These are phyloP conservation scores for Ephialtes manifestator DNA, from an alignment of 2,888 invertebrate species.

Conservation along the genomic window DNA sequence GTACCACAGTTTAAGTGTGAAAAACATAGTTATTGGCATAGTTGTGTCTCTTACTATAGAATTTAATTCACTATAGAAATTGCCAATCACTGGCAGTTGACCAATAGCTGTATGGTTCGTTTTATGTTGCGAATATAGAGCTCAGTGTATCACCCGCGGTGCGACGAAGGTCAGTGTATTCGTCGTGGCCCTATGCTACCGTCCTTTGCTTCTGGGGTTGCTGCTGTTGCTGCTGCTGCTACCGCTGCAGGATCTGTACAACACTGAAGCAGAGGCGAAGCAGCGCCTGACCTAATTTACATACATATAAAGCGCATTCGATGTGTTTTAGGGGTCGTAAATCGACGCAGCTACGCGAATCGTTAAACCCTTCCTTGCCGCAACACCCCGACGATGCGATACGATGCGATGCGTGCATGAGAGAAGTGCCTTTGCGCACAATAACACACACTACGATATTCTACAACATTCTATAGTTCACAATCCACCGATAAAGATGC, in stretches of 20 bases:
- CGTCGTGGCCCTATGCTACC: constrained; percentile 5
- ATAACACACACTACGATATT: constrained; percentile 68
- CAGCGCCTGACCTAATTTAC: constrained; percentile 85
- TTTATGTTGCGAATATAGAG: constrained; percentile 20
- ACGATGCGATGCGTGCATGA: constrained; percentile 76
- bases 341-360: constrained; percentile 86
- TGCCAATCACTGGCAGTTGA: constrained; percentile 16
- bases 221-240: not conserved
- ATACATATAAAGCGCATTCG: constrained; percentile 86
- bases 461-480: constrained; percentile 6
- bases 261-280: constrained; percentile 71
- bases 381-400: constrained; percentile 76
- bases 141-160: constrained; percentile 63
- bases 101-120: constrained; percentile 4
- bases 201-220: constrained; percentile 27
- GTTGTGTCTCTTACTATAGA: not conserved
- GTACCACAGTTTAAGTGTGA: not conserved
- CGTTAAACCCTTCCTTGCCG: constrained; percentile 86
- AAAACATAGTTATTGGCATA: not conserved
- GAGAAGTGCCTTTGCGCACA: constrained; percentile 74
- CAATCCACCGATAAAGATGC: constrained; percentile 24
- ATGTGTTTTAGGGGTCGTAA: constrained; percentile 86
- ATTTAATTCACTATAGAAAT: not conserved
- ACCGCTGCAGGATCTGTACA: constrained; percentile 1
- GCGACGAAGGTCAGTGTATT: constrained; percentile 62